Evolutionary conservation across 2,888 invertebrate species (phyloP), one percentile per base, ranked within the genome.

Genomic region (Oscheius sp.): DNA sequence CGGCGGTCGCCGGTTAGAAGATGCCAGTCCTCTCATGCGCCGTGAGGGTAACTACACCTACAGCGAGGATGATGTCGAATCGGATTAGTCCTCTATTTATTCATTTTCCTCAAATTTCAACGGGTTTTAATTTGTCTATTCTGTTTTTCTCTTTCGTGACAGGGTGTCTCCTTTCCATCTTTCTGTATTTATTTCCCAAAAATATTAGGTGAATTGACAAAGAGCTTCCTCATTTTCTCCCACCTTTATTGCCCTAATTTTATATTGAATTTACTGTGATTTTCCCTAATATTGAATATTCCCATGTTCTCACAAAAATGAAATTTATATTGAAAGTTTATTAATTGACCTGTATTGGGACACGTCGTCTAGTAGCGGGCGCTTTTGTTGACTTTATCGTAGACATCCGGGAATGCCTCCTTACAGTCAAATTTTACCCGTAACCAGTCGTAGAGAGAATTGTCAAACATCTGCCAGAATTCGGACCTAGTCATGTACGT

Each of bases 391-490:
- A 91, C 89, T 84, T 94, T 94, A 63, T 93, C 93, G 84, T 93
- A 94, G 16, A 94, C 92, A 85, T 93, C 93, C 0, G 94, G 93
- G 89, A 94, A 94, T 0, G 94, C 94, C 3, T 91, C 91, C 78
- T 91, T 89, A 89, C 93, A 93, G 64, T 92, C 86, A 18, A 93
- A 89, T 16, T 74, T 75, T 9, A 75, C 73, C 27, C 87, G 75
- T 7, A 84, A 74, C 84, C 85, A 87, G 25, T 88, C 76, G 84
- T 94, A 94, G 13, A 94, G 89, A 0, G 90, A 90, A 88, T 93
- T 93, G 88, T 94, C 93, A 89, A 94, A 94, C 94, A 94, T 94
- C 63, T 90, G 86, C 7, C 93, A 89, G 89, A 94, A 94, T 89
- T 94, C 94, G 9, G 92, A 92, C 25, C 90, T 88, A 0, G 92